Evolutionary conservation across 1,140 invertebrate genomes (phyloP), one percentile per base, ranked within the genome.

Genomic region (Aphelinus certus): DNA sequence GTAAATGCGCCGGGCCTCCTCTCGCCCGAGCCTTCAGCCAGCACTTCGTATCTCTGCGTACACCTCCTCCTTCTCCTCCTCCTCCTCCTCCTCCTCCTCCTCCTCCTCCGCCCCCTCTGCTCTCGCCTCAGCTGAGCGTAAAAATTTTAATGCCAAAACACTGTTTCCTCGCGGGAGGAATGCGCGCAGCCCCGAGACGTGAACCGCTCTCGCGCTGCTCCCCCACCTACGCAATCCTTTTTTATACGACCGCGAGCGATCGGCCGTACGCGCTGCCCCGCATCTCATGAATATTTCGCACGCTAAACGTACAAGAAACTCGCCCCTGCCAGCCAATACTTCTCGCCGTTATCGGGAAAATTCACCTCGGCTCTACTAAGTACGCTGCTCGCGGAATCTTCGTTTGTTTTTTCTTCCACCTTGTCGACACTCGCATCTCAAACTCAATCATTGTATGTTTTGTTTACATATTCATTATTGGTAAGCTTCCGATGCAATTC

Each of bases 81-180:
- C 51, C 51, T 9, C 51, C 51, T 9, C 51, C 51, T 53, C 51
- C 9, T 9, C 9, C 51, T 69, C 55, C 45, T 49, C 47, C 10
- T 57, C 61, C 46, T 65, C 5, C 71, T 57, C 47, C 45, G 42
- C 46, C 73, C 48, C 74, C 60, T 46, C 62, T 76, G 67, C 46
- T 70, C 72, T 43, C 60, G 71, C 65, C 4, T 53, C 9, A 53
- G 9, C 51, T 4, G 46, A 7, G 49, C 60, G 49, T 73, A 73
- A 66, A 73, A 73, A 67, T 73, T 67, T 73, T 73, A 67, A 73
- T 73, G 55, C 71, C 42, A 46, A 58, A 68, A 68, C 55, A 60
- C 48, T 67, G 62, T 67, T 73, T 66, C n/a, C 55, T 26, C 4
- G 7, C 45, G 9, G 9, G 4, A 49, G 26, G 62, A 66, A 73